phyloP scores from a whole-genome alignment of 2,113 vertebrate species.

The human region DNA sequence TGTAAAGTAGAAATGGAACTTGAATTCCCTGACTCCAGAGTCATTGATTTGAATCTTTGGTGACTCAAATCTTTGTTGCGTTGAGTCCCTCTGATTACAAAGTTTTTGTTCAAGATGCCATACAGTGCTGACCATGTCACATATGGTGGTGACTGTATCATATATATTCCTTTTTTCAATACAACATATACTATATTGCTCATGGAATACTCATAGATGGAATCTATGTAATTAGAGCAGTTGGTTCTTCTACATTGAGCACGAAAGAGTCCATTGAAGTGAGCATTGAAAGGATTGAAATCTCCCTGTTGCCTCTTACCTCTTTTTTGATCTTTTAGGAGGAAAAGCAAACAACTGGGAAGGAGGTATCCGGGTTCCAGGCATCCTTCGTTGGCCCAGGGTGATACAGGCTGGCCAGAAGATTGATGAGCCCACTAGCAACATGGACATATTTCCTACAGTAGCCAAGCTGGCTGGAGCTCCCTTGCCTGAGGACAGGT shows the following conservation, averaged over 20 bases:
- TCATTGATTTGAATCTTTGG: background rate
- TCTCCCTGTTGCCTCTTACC: background rate
- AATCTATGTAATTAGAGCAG: accelerated
- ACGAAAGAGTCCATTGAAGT: accelerated
- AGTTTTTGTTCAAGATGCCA: background rate
- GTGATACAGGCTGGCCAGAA: slow-evolving; percentile 76
- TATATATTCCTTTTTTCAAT: accelerated
- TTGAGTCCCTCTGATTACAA: accelerated
- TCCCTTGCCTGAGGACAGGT: slow-evolving; percentile 89
- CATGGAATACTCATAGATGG: accelerated
- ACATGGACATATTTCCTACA: slow-evolving; percentile 94
- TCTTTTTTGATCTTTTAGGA: slow-evolving; percentile 78
- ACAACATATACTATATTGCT: accelerated
- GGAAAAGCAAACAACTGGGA: slow-evolving; percentile 94
- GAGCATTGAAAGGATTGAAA: accelerated
- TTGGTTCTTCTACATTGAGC: accelerated
- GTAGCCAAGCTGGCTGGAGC: slow-evolving; percentile 84
- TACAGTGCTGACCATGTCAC: accelerated
- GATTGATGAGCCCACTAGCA: slow-evolving; percentile 89
- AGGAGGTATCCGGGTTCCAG: slow-evolving; percentile 93
- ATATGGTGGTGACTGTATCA: accelerated
- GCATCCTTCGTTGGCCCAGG: slow-evolving; percentile 87
- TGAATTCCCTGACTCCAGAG: accelerated
- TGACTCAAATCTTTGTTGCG: no score
- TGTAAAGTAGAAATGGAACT: no score